These are phyloP conservation scores for Rhinogobius similis DNA, from an alignment of 2,113 vertebrate species.

Conservation along the genomic window DNA sequence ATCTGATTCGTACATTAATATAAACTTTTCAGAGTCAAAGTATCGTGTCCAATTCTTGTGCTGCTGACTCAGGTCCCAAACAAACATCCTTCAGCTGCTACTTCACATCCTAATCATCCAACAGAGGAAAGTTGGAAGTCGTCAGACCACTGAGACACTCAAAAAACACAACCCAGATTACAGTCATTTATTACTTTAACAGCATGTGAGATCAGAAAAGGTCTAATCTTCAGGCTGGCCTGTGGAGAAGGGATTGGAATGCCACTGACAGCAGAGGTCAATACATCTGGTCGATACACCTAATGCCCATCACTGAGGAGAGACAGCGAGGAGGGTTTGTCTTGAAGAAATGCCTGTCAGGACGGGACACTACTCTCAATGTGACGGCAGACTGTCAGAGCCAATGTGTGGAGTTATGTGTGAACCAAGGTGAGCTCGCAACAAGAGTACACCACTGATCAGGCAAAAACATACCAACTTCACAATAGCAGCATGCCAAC, in stretches of 20 bases:
- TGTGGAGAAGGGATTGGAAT: background rate
- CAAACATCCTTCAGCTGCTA: conserved; percentile 45
- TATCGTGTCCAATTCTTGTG: conserved; percentile 9
- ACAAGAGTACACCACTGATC: conserved; percentile 8
- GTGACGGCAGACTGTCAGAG: conserved; percentile 23
- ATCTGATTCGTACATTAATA: background rate
- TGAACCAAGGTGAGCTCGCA: conserved; percentile 30
- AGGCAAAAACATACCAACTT: background rate
- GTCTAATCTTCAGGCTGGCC: background rate
- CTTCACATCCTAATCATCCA: conserved; percentile 42
- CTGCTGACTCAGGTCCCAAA: conserved; percentile 51
- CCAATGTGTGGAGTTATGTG: conserved; percentile 4
- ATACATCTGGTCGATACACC: conserved; percentile 38
- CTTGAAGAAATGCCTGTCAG: conserved; percentile 28
- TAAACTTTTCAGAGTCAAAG: background rate
- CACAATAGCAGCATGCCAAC: background rate
- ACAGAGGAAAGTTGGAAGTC: conserved; percentile 17
- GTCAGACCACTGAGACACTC: conserved; percentile 13
- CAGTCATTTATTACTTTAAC: background rate
- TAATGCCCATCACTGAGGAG: conserved; percentile 23
- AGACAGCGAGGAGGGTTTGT: conserved; percentile 35
- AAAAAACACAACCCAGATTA: conserved; percentile 7
- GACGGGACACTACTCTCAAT: conserved; percentile 21
- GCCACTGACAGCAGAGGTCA: conserved; percentile 24
- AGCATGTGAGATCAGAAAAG: background rate